Percentiles rank a stretch among this genome's conserved stretches.
These are phyloP conservation scores for Vanessa cardui DNA, from an alignment of 2,888 invertebrate species.

Conservation along the genomic window DNA sequence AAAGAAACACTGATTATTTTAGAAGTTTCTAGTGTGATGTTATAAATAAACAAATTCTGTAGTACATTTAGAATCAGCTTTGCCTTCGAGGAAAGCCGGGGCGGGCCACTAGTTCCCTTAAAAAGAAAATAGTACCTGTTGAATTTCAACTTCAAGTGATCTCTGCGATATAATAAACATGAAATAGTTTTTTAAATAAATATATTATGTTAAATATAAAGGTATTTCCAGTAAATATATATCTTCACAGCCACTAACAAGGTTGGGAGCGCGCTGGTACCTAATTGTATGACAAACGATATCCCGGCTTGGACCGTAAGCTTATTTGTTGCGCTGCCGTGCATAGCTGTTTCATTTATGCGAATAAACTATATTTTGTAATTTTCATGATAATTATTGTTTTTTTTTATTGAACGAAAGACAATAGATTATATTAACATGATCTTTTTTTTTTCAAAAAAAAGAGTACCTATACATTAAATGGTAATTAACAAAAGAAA, in stretches of 20 bases:
- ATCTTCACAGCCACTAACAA: conserved; percentile 25
- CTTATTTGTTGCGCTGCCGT: conserved; percentile 35
- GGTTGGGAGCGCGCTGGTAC: conserved; percentile 31
- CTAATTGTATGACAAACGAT: conserved; percentile 44
- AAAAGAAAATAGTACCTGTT: too few relatives aligned
- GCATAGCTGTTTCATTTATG: conserved; percentile 23
- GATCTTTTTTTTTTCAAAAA: too few relatives aligned
- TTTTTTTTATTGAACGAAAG: background rate
- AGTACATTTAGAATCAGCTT: too few relatives aligned
- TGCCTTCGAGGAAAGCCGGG: too few relatives aligned
- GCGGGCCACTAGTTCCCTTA: too few relatives aligned
- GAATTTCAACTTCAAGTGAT: too few relatives aligned
- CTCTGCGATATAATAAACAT: too few relatives aligned
- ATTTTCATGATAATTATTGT: conserved; percentile 1
- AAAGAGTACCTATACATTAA: too few relatives aligned
- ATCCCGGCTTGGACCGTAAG: conserved; percentile 37
- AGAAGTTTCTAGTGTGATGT: too few relatives aligned
- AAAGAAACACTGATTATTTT: too few relatives aligned
- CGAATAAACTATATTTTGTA: conserved; percentile 19
- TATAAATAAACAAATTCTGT: too few relatives aligned
- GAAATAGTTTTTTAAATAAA: background rate
- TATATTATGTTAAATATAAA: background rate
- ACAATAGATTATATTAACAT: background rate
- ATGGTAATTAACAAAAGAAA: too few relatives aligned
- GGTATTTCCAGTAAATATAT: conserved; percentile 19